Conservation (phyloP, 2,113 vertebrate genomes). For the Vimba vimba region DNA sequence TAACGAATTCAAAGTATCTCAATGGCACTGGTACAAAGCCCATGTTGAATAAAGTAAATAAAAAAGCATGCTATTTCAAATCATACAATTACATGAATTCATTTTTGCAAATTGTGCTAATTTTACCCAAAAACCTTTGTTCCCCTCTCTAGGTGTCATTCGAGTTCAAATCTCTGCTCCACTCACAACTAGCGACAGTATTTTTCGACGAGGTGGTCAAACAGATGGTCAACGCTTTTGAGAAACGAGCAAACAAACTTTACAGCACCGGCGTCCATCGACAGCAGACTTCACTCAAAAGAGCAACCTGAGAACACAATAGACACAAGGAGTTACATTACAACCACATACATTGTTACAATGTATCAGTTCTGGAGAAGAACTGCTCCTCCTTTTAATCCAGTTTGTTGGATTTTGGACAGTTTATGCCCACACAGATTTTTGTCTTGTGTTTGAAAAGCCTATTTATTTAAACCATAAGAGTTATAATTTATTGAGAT, state of each 20-base stretch:
- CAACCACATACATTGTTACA: not conserved
- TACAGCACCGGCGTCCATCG: slow-evolving; percentile 51
- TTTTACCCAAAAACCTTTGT: not conserved
- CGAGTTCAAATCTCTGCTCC: slow-evolving; percentile 80
- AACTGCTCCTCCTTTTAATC: slow-evolving; percentile 48
- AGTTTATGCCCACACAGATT: not conserved
- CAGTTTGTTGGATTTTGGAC: slow-evolving; percentile 26
- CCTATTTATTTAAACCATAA: slow-evolving; percentile 62
- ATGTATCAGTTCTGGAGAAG: slow-evolving; percentile 4
- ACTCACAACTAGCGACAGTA: slow-evolving; percentile 75
- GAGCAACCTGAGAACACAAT: slow-evolving; percentile 23
- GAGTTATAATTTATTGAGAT: slow-evolving; percentile 55
- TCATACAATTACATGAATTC: not conserved
- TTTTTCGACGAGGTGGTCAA: slow-evolving; percentile 82
- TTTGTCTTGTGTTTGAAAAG: not conserved
- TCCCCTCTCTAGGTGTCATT: slow-evolving; percentile 74
- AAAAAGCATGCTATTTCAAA: not conserved
- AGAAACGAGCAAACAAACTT: slow-evolving; percentile 68
- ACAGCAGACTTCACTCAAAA: slow-evolving; percentile 35
- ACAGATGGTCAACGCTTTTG: slow-evolving; percentile 80
- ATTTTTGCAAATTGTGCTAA: not conserved
- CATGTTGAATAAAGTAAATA: no score
- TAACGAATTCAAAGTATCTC: no score
- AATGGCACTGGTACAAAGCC: not conserved
- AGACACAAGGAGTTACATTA: not conserved